Conservation (phyloP, 1,140 invertebrate species). For the Plectus sambesii region DNA sequence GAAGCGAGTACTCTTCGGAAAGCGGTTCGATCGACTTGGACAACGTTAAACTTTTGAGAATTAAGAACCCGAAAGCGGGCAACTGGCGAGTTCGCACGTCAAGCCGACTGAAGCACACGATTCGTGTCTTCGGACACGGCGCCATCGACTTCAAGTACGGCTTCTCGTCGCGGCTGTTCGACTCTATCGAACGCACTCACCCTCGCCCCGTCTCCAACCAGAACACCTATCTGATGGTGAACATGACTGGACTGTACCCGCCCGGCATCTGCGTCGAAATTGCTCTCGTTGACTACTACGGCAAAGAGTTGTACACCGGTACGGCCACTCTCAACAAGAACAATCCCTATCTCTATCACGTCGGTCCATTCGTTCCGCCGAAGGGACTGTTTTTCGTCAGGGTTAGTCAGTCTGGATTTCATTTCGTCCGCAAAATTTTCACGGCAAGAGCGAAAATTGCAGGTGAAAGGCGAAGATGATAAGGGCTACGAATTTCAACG, state of each 20-base stretch:
- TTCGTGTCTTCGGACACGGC: constrained; percentile 58
- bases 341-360: constrained; percentile 48
- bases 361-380: constrained; percentile 48
- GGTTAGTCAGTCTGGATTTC: constrained; percentile 46
- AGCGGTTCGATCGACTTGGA: constrained; percentile 48
- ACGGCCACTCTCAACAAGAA: constrained; percentile 43
- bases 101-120: constrained; percentile 56
- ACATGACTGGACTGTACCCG: constrained; percentile 46
- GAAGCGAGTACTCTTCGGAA: constrained; percentile 32
- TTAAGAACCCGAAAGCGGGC: constrained; percentile 57
- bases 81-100: constrained; percentile 55
- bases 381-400: constrained; percentile 53
- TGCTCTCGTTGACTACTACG: constrained; percentile 51
- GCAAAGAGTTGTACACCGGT: constrained; percentile 47
- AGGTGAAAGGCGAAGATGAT: constrained; percentile 45
- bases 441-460: constrained; percentile 13
- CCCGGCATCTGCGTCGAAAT: constrained; percentile 47
- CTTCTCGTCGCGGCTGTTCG: constrained; percentile 55
- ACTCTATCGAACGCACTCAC: constrained; percentile 42
- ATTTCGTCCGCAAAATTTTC: constrained; percentile 33
- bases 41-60: constrained; percentile 54
- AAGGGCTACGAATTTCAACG: constrained; percentile 48
- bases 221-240: constrained; percentile 50
- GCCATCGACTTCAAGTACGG: constrained; percentile 57
- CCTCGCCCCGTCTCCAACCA: constrained; percentile 40